Evolutionary conservation across 2,888 invertebrate species (phyloP), one percentile per base, ranked within the genome.

Genomic region (Ypsolopha scabrella): DNA sequence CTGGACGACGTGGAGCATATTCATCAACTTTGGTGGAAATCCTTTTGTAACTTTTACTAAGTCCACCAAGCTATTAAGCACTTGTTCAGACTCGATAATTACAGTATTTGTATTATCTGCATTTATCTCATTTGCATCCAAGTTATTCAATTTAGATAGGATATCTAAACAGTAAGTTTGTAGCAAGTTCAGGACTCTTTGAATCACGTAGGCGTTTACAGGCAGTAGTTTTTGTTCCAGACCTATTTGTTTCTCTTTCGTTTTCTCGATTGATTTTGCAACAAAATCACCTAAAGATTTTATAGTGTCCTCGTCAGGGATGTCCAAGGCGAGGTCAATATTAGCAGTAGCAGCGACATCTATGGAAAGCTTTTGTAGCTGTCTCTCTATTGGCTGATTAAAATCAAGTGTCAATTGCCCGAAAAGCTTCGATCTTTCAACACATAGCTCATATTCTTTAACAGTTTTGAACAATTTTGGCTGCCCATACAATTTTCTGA

Each of bases 141-240:
- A 6, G 33, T 7, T 34, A 33, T 39, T 24, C n/a, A 64, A 43
- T 48, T 59, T 55, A 13, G 55, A 56, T 9, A 65, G 43, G 3
- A 80, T 56, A 38, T 63, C 58, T 7, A 66, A 54, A 8, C 81
- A 62, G 45, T 64, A 57, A 8, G 55, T 61, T 55, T 75, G 69
- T 35, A 81, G 50, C 33, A 79, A 54, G 52, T 61, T 64, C 7
- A 82, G 58, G 24, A 87, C 63, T 58, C 83, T 71, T 53, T 81
- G 71, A 43, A 88, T 68, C 7, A 88, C 64, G 53, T 88, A 88
- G 10, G 88, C 80, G 57, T 89, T 89, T 43, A 90, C 64, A 54
- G 92, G 92, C 56, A 91, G 70, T 3, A 91, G 62, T 63, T 88
- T 61, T 62, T 81, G 48, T 41, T 68, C 60, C 34, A 60, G 44